Conservation (phyloP, 2,797 vertebrate genomes). For the Hipposideros larvatus region DNA sequence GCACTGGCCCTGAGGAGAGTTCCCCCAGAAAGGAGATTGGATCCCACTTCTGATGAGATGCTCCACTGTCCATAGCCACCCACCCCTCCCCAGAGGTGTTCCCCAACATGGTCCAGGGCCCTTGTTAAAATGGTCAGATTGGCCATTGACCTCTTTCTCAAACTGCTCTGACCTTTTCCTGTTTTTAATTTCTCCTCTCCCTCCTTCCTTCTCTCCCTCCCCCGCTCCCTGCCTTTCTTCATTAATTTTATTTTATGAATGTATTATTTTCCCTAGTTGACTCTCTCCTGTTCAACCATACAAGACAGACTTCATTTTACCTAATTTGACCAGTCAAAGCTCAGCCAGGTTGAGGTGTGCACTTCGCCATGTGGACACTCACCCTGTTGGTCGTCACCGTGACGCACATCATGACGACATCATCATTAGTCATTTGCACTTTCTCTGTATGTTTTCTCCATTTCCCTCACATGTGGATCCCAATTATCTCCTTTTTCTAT, state of each 20-base stretch:
- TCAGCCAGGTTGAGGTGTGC: fast-evolving
- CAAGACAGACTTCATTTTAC: not conserved
- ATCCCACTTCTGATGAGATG: not conserved
- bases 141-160: not conserved
- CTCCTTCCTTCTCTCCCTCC: fast-evolving
- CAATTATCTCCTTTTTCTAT: not conserved
- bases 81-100: fast-evolving
- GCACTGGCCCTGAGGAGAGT: not conserved
- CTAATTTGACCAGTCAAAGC: not conserved
- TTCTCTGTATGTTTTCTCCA: fast-evolving
- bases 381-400: fast-evolving
- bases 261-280: not conserved
- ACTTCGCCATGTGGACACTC: fast-evolving
- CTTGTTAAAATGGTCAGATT: no score
- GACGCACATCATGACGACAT: fast-evolving
- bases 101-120: fast-evolving
- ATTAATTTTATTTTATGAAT: not conserved
- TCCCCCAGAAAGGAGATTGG: not conserved
- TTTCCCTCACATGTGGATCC: fast-evolving
- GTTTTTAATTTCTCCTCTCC: fast-evolving
- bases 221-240: not conserved
- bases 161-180: not conserved
- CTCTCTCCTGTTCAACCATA: no score
- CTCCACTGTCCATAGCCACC: fast-evolving
- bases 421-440: no score